A percentile compares a stretch with the other conserved stretches of the same genome.
phyloP scores from a whole-genome alignment of 1,140 invertebrate species.

The Magallana ariakensis region DNA sequence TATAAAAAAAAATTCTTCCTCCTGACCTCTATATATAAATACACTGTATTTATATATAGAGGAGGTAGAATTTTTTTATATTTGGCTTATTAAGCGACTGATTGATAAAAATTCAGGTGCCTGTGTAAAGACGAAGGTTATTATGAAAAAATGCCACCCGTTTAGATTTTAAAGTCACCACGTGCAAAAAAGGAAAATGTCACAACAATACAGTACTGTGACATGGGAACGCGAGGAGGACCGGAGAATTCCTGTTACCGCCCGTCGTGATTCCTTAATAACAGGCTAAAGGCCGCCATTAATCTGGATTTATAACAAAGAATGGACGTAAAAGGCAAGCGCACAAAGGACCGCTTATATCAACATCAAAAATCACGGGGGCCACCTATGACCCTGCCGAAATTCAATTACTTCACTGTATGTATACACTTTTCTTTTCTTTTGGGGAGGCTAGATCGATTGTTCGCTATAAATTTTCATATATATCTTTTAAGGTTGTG shows the following conservation, averaged over 20 bases:
- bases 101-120: no score
- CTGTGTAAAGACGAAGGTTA: no score
- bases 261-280: not conserved
- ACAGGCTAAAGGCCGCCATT: not conserved
- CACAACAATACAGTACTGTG: no score
- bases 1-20: no score
- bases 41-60: no score
- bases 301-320: not conserved
- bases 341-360: not conserved
- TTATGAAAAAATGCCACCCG: no score
- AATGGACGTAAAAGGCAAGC: not conserved
- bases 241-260: not conserved
- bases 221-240: not conserved
- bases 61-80: no score
- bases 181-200: no score
- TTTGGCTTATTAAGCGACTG: no score
- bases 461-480: not conserved
- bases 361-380: not conserved
- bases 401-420: not conserved
- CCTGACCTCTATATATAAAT: no score
- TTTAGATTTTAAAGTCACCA: no score
- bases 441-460: not conserved
- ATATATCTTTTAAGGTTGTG: not conserved
- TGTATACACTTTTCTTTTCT: not conserved
- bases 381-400: not conserved